These are phyloP conservation scores for Takifugu ocellatus DNA, from an alignment of 2,797 vertebrate genomes.

Conservation along the genomic window DNA sequence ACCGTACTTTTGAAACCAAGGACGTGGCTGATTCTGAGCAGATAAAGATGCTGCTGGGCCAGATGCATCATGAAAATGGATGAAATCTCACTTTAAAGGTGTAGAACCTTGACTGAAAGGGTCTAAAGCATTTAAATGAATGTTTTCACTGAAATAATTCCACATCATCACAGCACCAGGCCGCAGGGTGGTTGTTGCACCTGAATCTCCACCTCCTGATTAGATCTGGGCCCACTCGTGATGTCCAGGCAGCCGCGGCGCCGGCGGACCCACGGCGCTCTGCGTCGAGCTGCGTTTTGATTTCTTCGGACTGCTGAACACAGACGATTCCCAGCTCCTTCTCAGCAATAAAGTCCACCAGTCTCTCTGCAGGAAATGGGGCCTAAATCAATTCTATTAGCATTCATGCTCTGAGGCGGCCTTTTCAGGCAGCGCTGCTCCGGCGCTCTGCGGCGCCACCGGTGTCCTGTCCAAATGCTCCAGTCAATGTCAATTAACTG, in stretches of 20 bases:
- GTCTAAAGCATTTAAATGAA: no score
- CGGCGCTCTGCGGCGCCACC: constrained; percentile 55
- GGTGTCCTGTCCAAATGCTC: constrained; percentile 58
- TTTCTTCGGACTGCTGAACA: constrained; percentile 39
- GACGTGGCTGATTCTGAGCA: no score
- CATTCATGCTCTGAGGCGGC: constrained; percentile 60
- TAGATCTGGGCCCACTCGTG: constrained; percentile 1
- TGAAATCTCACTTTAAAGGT: no score
- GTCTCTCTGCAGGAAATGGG: constrained; percentile 54
- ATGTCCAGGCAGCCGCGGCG: constrained; percentile 6
- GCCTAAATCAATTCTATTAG: constrained; percentile 73
- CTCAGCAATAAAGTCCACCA: constrained; percentile 45
- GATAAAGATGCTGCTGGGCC: no score
- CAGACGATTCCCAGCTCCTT: constrained; percentile 36
- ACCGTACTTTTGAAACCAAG: no score
- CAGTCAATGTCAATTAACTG: constrained; percentile 69
- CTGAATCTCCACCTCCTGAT: no score
- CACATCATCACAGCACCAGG: not conserved
- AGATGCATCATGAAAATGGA: no score
- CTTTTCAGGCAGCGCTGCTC: constrained; percentile 57
- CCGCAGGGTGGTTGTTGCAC: not conserved
- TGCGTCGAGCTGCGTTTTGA: constrained; percentile 9
- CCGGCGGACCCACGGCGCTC: constrained; percentile 2
- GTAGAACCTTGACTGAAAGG: no score
- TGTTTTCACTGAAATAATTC: no score